A percentile compares a stretch with the other conserved stretches of the same genome.
Conservation (phyloP, 2,797 vertebrate genomes). For the Gallirallus australis region DNA sequence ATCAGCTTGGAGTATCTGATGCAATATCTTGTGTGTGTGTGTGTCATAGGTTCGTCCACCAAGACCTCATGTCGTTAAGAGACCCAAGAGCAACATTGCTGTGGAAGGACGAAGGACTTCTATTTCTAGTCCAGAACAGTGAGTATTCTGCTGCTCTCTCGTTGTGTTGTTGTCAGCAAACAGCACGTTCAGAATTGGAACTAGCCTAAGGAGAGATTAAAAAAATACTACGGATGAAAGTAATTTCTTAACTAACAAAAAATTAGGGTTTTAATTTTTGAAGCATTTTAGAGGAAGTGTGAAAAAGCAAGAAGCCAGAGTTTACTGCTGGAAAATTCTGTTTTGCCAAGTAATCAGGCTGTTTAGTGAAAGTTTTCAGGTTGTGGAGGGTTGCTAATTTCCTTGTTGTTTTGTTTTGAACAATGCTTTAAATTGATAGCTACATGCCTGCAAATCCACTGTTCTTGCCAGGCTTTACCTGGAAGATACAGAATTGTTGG, state of each 20-base stretch:
- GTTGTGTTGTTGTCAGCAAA: background rate
- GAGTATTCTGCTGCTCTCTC: constrained; percentile 60
- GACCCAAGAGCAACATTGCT: constrained; percentile 88
- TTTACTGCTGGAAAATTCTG: background rate
- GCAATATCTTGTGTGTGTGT: constrained; percentile 23
- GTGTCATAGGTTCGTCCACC: constrained; percentile 83
- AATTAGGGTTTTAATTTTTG: background rate
- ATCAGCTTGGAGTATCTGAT: background rate
- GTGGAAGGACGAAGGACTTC: constrained; percentile 84
- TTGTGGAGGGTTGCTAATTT: background rate
- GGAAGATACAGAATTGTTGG: background rate
- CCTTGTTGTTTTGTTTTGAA: background rate
- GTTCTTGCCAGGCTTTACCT: background rate
- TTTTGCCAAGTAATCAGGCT: background rate
- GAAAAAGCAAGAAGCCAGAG: background rate
- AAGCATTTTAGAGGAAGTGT: background rate
- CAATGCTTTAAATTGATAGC: background rate
- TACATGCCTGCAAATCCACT: background rate
- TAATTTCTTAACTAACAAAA: background rate
- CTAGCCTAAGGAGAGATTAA: background rate
- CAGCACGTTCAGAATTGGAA: background rate
- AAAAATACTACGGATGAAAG: background rate
- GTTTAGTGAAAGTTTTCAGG: background rate
- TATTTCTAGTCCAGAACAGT: constrained; percentile 88
- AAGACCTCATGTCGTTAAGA: constrained; percentile 86